Percentiles rank a stretch among this genome's conserved stretches.
phyloP scores from a whole-genome alignment of 2,888 invertebrate genomes.

The Nymphalis c-album region DNA sequence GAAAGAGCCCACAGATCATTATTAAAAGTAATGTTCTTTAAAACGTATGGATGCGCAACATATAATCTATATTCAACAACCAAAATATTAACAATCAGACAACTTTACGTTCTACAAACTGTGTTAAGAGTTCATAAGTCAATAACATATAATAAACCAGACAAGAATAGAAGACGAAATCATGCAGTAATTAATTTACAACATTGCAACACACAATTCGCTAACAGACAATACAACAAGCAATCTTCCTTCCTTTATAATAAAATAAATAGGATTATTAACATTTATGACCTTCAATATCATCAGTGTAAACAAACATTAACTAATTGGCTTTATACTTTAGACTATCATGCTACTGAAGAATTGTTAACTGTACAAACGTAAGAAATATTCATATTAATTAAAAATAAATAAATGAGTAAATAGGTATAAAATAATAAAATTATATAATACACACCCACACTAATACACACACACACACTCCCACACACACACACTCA shows the following conservation, averaged over 20 bases:
- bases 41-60: slow-evolving; percentile 3
- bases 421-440: too few species aligned
- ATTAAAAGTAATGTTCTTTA: background rate
- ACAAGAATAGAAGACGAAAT: background rate
- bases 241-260: slow-evolving; percentile 1
- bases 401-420: too few species aligned
- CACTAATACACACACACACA: background rate
- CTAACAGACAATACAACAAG: background rate
- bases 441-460: too few species aligned
- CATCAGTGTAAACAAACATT: too few species aligned
- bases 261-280: slow-evolving; percentile 2
- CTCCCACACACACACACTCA: background rate
- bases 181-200: slow-evolving; percentile 2
- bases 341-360: too few species aligned
- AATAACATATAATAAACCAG: slow-evolving; percentile 2
- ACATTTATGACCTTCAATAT: too few species aligned
- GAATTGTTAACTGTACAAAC: too few species aligned
- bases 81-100: slow-evolving; percentile 2
- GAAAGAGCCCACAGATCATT: slow-evolving; percentile 1
- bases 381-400: too few species aligned
- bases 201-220: slow-evolving; percentile 1
- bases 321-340: too few species aligned
- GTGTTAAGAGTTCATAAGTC: background rate
- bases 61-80: slow-evolving; percentile 3
- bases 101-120: slow-evolving; percentile 1